A percentile compares a stretch with the other conserved stretches of the same genome.
These are phyloP conservation scores for Echinops telfairi DNA, from an alignment of 2,113 vertebrate genomes.

Conservation along the genomic window DNA sequence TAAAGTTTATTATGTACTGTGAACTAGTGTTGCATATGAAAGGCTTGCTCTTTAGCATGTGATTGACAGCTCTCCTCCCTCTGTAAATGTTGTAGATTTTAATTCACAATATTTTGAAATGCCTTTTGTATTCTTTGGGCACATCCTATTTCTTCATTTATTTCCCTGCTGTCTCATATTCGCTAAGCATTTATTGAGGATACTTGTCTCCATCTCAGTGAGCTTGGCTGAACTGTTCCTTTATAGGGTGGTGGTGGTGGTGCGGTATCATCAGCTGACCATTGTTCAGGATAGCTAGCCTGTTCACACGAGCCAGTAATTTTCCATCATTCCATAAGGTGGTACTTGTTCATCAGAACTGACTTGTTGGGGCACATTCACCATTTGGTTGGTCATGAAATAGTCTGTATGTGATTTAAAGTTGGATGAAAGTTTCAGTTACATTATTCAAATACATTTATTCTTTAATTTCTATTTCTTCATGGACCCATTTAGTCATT, in stretches of 20 bases:
- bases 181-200: neutral
- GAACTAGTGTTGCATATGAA: neutral
- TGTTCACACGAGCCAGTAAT: too few species aligned
- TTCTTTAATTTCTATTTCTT: conserved; percentile 5
- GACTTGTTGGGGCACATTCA: too few species aligned
- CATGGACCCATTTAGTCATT: neutral
- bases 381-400: too few species aligned
- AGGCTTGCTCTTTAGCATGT: neutral
- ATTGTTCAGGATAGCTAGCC: too few species aligned
- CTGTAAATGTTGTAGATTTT: conserved; percentile 32
- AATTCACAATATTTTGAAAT: neutral
- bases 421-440: too few species aligned
- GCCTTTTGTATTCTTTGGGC: neutral
- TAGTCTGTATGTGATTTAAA: too few species aligned
- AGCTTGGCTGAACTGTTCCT: neutral
- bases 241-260: neutral
- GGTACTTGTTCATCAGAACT: too few species aligned
- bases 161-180: too few species aligned
- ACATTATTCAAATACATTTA: neutral
- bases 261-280: neutral
- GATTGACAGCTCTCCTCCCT: too few species aligned
- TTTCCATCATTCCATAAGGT: too few species aligned
- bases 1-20: neutral
- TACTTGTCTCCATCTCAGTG: too few species aligned
- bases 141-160: too few species aligned